Evolutionary conservation across 2,113 vertebrate genomes (phyloP).

Genomic region (Machaerirhynchus nigripectus): DNA sequence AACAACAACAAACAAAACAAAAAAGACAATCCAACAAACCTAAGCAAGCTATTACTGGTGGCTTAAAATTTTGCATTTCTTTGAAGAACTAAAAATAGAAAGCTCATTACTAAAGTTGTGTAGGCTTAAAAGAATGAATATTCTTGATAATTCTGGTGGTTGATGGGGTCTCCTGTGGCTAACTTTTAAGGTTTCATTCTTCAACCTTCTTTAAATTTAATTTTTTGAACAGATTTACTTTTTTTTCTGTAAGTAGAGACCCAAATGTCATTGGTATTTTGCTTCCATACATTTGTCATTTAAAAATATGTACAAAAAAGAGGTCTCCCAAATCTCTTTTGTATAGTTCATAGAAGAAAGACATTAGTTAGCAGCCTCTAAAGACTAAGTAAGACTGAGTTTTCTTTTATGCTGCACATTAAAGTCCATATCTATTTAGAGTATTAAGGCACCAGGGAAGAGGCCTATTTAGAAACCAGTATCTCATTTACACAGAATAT

Average conservation of each 20-base stretch:
- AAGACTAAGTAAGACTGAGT: background rate
- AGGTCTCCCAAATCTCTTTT: background rate
- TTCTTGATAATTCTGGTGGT: background rate
- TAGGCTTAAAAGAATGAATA: background rate
- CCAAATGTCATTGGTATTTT: background rate
- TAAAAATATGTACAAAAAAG: background rate
- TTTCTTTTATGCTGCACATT: background rate
- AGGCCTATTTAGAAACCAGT: background rate
- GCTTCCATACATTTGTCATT: background rate
- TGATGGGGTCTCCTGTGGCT: background rate
- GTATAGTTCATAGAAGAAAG: background rate
- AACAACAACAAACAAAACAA: background rate
- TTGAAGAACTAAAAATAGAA: background rate
- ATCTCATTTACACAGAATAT: background rate
- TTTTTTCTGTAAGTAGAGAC: background rate
- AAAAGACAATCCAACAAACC: background rate
- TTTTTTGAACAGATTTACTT: background rate
- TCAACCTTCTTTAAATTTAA: background rate
- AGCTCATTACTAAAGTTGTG: background rate
- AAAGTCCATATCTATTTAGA: background rate
- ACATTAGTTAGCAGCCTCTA: background rate
- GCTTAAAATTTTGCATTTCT: background rate
- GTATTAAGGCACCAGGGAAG: background rate
- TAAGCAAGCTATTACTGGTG: background rate
- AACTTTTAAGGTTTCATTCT: background rate